Evolutionary conservation across 2,888 invertebrate species (phyloP), one percentile per base, ranked within the genome.

Genomic region (Drosophila prostipennis): DNA sequence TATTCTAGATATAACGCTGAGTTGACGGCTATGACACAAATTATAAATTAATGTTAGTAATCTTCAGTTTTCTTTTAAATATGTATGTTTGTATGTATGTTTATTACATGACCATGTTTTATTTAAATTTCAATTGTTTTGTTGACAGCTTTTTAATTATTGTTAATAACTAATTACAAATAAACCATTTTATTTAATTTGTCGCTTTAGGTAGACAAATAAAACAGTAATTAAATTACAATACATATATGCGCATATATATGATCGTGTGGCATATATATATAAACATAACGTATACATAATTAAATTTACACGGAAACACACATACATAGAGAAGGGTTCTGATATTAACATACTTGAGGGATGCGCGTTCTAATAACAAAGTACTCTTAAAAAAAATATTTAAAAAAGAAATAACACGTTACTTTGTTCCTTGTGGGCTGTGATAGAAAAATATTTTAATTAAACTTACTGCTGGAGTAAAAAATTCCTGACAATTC

Each of bases 111-210:
- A 80, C 78, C 86, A 82, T 67, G 67, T 78, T 76, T 65, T 53
- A 65, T 81, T 85, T 79, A 63, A 68, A 74, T 82, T 78, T 83
- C 83, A 86, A 82, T 85, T 77, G 19, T 60, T 85, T 85, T 63
- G 53, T 54, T 43, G 80, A 86, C 75, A 80, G 75, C 71, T 19
- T 42, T 11, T 42, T 19, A 80, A 56, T 83, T 72, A 73, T 78
- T 78, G 72, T 65, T 58, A 76, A 80, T 69, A 78, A 70, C 83
- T 80, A 79, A 83, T 80, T 80, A 80, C 81, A 86, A 78, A 86
- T 76, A 80, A 67, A 80, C 53, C 60, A 73, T 67, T 82, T 70
- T 71, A 72, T 75, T 73, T 71, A 73, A 51, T 55, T 63, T 72
- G 86, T 80, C 76, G 68, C 76, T 76, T 76, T 82, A 61, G 75